phyloP scores from a whole-genome alignment of 2,113 vertebrate species.

The Psephotus haematonotus region DNA sequence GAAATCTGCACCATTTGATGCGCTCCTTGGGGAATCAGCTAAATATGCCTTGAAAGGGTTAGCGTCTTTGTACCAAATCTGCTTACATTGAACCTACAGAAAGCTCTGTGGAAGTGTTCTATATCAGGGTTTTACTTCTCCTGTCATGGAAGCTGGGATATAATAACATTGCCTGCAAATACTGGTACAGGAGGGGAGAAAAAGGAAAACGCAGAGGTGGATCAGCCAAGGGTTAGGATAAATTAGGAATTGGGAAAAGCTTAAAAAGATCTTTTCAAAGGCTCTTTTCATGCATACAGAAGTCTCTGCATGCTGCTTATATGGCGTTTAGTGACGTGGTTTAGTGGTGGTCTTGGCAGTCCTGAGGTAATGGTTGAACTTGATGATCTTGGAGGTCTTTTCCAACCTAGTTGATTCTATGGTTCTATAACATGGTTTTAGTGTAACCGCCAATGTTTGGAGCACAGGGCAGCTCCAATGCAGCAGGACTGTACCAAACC shows the following conservation, averaged over 20 bases:
- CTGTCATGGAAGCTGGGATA: not conserved
- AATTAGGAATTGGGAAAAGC: not conserved
- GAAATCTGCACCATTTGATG: not conserved
- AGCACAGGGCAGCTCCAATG: accelerated
- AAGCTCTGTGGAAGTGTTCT: not conserved
- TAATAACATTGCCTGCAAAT: not conserved
- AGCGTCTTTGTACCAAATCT: not conserved
- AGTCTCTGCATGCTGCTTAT: accelerated
- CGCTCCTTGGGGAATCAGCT: not conserved
- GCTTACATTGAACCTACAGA: not conserved
- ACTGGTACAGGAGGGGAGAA: accelerated
- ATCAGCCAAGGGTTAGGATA: not conserved
- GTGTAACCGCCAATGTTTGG: not conserved
- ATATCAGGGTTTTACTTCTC: not conserved
- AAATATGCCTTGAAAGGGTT: not conserved
- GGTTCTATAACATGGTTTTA: not conserved
- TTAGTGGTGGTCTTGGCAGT: not conserved
- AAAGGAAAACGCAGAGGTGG: not conserved
- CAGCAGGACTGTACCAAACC: accelerated
- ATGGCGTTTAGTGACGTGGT: not conserved
- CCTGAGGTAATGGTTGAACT: not conserved
- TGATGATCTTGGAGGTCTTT: not conserved
- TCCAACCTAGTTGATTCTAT: not conserved
- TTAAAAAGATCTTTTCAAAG: not conserved
- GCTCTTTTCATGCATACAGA: accelerated